phyloP scores from a whole-genome alignment of 1,140 invertebrate species.

The Semibalanus balanoides region DNA sequence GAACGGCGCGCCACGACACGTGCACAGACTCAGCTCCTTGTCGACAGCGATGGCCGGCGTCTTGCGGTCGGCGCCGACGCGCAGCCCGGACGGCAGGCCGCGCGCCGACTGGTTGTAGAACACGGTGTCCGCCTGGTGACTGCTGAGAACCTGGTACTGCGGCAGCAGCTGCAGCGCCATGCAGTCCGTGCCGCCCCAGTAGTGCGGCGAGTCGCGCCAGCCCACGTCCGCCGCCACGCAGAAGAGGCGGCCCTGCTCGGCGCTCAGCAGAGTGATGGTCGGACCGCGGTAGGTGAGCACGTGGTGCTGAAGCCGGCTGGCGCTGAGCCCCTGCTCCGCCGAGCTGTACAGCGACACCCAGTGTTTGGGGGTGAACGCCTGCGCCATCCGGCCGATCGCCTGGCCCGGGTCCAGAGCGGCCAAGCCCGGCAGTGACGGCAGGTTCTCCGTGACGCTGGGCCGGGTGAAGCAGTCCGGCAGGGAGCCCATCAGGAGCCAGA shows the following conservation, averaged over 20 bases:
- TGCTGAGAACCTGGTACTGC: slow-evolving; percentile 54
- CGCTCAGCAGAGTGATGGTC: slow-evolving; percentile 57
- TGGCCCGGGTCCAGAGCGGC: slow-evolving; percentile 28
- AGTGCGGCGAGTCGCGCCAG: slow-evolving; percentile 70
- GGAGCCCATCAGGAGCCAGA: slow-evolving; percentile 61
- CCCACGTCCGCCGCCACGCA: slow-evolving; percentile 61
- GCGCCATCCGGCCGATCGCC: slow-evolving; percentile 45
- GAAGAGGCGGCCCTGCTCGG: slow-evolving; percentile 49
- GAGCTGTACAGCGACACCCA: slow-evolving; percentile 74
- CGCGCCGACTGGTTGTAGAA: slow-evolving; percentile 69
- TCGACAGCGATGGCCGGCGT: slow-evolving; percentile 56
- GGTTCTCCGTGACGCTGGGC: slow-evolving; percentile 32
- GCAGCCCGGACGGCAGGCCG: slow-evolving; percentile 66
- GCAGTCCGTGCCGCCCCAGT: slow-evolving; percentile 63
- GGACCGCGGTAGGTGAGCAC: slow-evolving; percentile 70
- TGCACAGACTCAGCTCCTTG: slow-evolving; percentile 48
- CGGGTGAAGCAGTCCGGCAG: slow-evolving; percentile 52
- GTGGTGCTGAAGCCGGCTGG: slow-evolving; percentile 71
- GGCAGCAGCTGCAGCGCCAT: slow-evolving; percentile 64
- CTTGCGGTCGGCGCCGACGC: slow-evolving; percentile 60
- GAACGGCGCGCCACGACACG: slow-evolving; percentile 44
- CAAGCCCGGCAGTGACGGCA: slow-evolving; percentile 22
- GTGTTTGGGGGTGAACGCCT: slow-evolving; percentile 46
- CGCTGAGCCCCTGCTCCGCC: slow-evolving; percentile 62
- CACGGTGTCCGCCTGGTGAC: slow-evolving; percentile 35